Percentiles rank a stretch among this genome's conserved stretches.
These are phyloP conservation scores for Phoenoteleia sp. DNA, from an alignment of 2,888 invertebrate genomes.

Conservation along the genomic window DNA sequence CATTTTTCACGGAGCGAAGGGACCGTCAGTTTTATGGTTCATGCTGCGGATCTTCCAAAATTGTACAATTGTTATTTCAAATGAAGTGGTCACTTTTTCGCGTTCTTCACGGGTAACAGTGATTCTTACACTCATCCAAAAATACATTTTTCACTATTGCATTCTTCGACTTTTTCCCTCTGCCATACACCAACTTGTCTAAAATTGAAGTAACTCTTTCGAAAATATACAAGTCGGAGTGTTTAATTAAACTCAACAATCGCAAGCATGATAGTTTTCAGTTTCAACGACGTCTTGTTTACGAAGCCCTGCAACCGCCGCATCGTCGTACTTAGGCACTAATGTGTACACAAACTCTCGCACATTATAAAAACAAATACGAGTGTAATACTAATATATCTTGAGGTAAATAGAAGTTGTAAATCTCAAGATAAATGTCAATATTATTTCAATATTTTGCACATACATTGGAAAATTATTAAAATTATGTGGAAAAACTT, in stretches of 20 bases:
- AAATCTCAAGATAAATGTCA: slow-evolving; percentile 37
- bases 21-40: slow-evolving; percentile 7
- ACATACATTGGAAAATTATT: no score
- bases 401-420: slow-evolving; percentile 20
- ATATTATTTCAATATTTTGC: not conserved
- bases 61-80: slow-evolving; percentile 13
- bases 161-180: slow-evolving; percentile 16
- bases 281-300: slow-evolving; percentile 61
- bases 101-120: not conserved
- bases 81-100: not conserved
- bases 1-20: slow-evolving; percentile 23
- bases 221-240: slow-evolving; percentile 58
- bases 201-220: slow-evolving; percentile 34
- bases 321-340: slow-evolving; percentile 53
- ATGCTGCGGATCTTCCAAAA: slow-evolving; percentile 17
- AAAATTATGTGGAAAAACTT: no score
- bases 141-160: slow-evolving; percentile 4
- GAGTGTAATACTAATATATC: slow-evolving; percentile 26
- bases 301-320: slow-evolving; percentile 52
- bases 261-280: slow-evolving; percentile 57
- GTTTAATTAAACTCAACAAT: slow-evolving; percentile 60
- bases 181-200: slow-evolving; percentile 19
- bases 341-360: slow-evolving; percentile 51
- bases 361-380: slow-evolving; percentile 59
- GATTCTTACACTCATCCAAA: not conserved